Conservation (phyloP, 2,888 invertebrate species). For the Troides aeacus region DNA sequence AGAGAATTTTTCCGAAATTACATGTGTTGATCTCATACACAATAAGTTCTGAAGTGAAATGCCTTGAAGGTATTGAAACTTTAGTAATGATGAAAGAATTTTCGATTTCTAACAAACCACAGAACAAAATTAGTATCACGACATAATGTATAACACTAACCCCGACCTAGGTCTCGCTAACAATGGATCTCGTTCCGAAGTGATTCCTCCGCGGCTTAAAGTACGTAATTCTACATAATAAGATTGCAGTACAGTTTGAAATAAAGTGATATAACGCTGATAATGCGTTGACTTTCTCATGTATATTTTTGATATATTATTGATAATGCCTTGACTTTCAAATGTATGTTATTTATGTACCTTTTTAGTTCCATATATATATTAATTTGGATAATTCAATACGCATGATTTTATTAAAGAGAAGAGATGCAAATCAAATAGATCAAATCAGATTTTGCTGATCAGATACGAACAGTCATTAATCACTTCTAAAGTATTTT, state of each 20-base stretch:
- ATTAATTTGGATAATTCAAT: too few species aligned
- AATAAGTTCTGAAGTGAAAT: not conserved
- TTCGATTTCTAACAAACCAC: constrained; percentile 15
- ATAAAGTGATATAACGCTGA: constrained; percentile 41
- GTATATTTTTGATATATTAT: too few species aligned
- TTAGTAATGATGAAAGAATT: not conserved
- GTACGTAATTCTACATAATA: constrained; percentile 38
- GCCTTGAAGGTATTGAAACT: not conserved
- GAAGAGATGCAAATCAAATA: not conserved
- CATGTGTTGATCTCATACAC: not conserved
- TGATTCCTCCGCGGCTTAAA: constrained; percentile 35
- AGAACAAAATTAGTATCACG: constrained; percentile 22
- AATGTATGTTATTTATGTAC: not conserved
- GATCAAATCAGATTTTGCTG: too few species aligned
- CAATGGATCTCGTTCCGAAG: constrained; percentile 25
- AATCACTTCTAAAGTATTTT: too few species aligned
- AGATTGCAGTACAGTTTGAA: constrained; percentile 38
- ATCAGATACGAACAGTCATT: too few species aligned
- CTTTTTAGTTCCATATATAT: not conserved
- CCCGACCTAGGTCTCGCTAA: constrained; percentile 13
- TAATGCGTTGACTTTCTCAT: constrained; percentile 30
- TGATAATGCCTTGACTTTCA: constrained; percentile 32
- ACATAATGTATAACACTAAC: constrained; percentile 3
- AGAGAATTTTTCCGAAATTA: not conserved
- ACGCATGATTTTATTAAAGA: not conserved